Evolutionary conservation across 2,888 invertebrate genomes (phyloP).

Genomic region (Biston stratarius): DNA sequence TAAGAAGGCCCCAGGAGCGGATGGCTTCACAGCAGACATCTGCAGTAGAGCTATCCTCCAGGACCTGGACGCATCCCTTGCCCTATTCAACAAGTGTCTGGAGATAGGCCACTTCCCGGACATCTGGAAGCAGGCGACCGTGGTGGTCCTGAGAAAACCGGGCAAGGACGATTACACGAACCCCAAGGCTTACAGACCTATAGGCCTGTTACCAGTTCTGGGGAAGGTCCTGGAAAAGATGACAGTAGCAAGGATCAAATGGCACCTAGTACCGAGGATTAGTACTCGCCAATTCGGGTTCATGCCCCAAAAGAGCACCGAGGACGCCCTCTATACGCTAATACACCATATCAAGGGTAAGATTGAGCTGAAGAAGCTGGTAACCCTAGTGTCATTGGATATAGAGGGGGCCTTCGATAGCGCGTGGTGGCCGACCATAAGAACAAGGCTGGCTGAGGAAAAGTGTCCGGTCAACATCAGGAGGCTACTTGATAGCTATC

Average conservation of each 20-base stretch:
- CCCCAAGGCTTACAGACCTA: too few relatives aligned
- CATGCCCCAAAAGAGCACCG: slow-evolving; percentile 21
- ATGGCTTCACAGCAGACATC: slow-evolving; percentile 32
- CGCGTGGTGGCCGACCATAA: too few relatives aligned
- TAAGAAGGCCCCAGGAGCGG: slow-evolving; percentile 33
- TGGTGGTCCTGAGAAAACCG: background rate
- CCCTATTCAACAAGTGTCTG: too few relatives aligned
- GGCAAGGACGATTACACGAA: background rate
- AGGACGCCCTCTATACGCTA: too few relatives aligned
- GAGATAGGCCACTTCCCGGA: background rate
- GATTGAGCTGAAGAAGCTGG: too few relatives aligned
- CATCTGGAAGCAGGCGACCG: background rate
- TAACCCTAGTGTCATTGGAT: too few relatives aligned
- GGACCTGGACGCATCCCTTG: too few relatives aligned
- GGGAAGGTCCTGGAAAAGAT: too few relatives aligned
- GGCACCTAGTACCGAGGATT: background rate
- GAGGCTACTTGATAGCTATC: slow-evolving; percentile 7
- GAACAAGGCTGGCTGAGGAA: background rate
- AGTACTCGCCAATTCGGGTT: slow-evolving; percentile 21
- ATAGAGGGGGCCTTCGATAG: too few relatives aligned
- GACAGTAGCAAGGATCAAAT: too few relatives aligned
- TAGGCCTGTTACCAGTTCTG: too few relatives aligned
- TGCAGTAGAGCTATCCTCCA: slow-evolving; percentile 7
- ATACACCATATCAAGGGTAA: too few relatives aligned
- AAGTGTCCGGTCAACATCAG: slow-evolving; percentile 11